Conservation (phyloP, 1,140 invertebrate species). For the Euglossa dilemma region DNA sequence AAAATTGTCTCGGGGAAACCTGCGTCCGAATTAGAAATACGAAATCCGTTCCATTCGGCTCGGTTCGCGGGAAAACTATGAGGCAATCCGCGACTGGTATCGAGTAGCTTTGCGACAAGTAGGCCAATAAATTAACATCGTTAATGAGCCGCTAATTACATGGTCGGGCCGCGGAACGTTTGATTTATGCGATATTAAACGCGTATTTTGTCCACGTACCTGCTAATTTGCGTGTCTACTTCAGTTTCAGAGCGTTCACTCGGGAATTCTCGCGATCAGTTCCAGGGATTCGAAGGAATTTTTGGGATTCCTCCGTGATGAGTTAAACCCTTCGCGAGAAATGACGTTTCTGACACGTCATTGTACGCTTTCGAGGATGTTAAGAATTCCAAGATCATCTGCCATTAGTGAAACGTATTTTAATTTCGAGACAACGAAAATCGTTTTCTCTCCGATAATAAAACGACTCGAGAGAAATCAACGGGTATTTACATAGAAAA, state of each 20-base stretch:
- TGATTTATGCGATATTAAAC: conserved; percentile 66
- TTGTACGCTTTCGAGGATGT: too few species aligned
- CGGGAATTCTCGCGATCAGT: too few species aligned
- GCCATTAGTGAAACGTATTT: too few species aligned
- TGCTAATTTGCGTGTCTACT: conserved; percentile 1
- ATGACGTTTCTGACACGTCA: too few species aligned
- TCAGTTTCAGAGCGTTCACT: background rate
- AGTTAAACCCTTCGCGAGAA: too few species aligned
- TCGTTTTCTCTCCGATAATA: too few species aligned
- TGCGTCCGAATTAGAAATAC: background rate
- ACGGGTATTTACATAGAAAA: too few species aligned
- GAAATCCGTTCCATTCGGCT: background rate
- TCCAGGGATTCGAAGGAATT: too few species aligned
- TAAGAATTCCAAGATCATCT: too few species aligned
- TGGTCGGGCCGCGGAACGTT: conserved; percentile 65
- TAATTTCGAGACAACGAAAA: too few species aligned
- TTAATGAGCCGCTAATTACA: conserved; percentile 74
- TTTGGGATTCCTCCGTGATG: too few species aligned
- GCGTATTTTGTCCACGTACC: background rate
- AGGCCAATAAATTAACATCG: conserved; percentile 71
- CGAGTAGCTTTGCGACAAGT: conserved; percentile 56
- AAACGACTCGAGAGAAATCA: too few species aligned
- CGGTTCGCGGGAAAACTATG: background rate
- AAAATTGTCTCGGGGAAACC: background rate
- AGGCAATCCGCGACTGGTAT: conserved; percentile 1